Conservation (phyloP, 2,113 vertebrate genomes). For the Rhinolophus ferrumequinum region DNA sequence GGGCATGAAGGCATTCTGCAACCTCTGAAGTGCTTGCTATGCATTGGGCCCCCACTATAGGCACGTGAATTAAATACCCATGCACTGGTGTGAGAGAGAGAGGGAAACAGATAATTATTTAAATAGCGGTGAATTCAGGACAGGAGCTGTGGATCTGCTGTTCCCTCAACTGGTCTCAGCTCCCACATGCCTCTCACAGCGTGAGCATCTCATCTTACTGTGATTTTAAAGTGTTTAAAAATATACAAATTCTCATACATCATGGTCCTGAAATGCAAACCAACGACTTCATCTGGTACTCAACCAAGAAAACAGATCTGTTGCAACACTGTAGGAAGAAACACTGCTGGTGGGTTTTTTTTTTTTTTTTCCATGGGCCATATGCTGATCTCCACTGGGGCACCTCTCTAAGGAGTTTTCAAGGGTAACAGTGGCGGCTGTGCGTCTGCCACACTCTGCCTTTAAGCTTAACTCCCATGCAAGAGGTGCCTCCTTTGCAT, state of each 20-base stretch:
- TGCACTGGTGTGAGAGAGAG: neutral
- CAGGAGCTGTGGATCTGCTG: fast-evolving
- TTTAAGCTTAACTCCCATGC: neutral
- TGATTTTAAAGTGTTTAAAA: neutral
- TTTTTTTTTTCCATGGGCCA: neutral
- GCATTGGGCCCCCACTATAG: neutral
- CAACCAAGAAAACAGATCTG: neutral
- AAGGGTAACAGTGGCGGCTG: neutral
- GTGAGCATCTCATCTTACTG: neutral
- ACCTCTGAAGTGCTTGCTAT: no score
- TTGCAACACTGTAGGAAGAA: neutral
- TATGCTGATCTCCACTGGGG: neutral
- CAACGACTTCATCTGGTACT: neutral
- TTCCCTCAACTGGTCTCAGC: neutral
- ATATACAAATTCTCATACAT: neutral
- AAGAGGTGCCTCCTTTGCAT: neutral
- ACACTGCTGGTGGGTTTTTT: neutral
- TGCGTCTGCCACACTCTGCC: neutral
- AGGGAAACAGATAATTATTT: neutral
- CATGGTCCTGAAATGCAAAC: neutral
- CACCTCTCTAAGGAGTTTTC: neutral
- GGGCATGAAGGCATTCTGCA: neutral
- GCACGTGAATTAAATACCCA: neutral
- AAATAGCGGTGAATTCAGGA: neutral
- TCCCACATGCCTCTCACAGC: neutral